Percentiles rank a stretch among this genome's conserved stretches.
These are phyloP conservation scores for Sparus aurata DNA, from an alignment of 2,797 vertebrate genomes.

Conservation along the genomic window DNA sequence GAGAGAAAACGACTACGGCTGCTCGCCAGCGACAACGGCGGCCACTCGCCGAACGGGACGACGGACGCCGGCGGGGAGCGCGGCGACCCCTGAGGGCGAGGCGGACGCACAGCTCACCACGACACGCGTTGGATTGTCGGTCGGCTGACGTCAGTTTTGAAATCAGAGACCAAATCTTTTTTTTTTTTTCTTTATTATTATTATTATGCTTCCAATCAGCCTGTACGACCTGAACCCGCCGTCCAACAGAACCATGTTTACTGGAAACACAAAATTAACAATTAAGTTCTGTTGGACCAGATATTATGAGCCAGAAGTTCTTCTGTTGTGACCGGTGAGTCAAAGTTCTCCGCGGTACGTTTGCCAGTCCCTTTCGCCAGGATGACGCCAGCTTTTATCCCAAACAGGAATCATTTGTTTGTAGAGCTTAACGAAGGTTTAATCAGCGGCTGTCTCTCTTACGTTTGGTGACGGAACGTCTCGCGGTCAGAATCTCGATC, in stretches of 20 bases:
- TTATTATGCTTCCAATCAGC: constrained; percentile 9
- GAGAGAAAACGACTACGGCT: constrained; percentile 56
- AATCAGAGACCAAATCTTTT: not conserved
- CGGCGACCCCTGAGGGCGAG: not conserved
- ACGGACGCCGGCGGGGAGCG: not conserved
- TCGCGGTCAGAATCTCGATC: not conserved
- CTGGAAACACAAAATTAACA: constrained; percentile 6
- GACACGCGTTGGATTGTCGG: not conserved
- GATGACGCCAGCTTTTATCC: not conserved
- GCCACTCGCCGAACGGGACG: constrained; percentile 26
- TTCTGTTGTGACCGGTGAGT: not conserved
- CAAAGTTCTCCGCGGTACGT: not conserved
- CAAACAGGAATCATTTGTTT: not conserved
- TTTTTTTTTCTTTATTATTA: not conserved
- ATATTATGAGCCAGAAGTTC: constrained; percentile 13
- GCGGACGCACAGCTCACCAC: not conserved
- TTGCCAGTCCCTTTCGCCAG: too few species aligned
- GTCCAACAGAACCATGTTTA: not conserved
- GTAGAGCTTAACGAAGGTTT: not conserved
- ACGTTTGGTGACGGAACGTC: not conserved
- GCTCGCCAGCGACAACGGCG: constrained; percentile 3
- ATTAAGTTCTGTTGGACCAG: too few species aligned
- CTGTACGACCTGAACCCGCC: not conserved
- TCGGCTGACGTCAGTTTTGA: constrained; percentile 7
- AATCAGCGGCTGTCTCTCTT: too few species aligned